Base-by-base conservation (phyloP, 2,113 vertebrate species). In the Lepus europaeus region DNA sequence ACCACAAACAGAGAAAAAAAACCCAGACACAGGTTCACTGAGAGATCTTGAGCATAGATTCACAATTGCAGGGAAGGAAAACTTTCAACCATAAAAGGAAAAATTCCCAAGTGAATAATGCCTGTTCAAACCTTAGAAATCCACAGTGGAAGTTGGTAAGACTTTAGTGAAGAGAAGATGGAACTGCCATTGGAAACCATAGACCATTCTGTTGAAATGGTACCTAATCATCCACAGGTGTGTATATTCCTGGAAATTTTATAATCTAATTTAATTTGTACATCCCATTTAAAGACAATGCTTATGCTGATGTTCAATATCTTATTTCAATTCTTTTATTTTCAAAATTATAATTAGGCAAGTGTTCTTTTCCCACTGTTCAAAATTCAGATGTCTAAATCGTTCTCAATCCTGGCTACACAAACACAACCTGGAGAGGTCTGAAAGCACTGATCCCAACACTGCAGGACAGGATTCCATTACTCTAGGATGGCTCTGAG, bases 161-260 rank as follows among this genome's bases (percentile, higher is more conserved):
- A 84, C 92, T 87, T 92, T 73, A 78, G 20, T 63, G 45, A 87
- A 69, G 59, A 72, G 79, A 90, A 49, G 9, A 64, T 86, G 63
- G 66, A 91, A 31, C 61, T 80, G 25, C 56, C 25, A 73, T 64
- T 95, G 56, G 56, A 92, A 69, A 79, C 6, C 4, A 39, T n/a
- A 90, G 69, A 83, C 25, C 9, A 22, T 90, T 85, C 9, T 3
- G 7, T 80, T 53, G 73, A 92, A 94, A 76, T 45, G 6, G 5
- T 16, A 87, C 10, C 59, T 72, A 84, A 27, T 61, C 39, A 31
- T 82, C n/a, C 39, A 68, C 9, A 78, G 9, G 7, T 64, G 51
- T 89, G 87, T 87, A 12, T 53, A 39, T 66, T 80, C 83, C 80
- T 73, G 89, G 81, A 93, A 94, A 89, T 45, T 49, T 83, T 84